phyloP scores from a whole-genome alignment of 1,140 invertebrate genomes.

The Drosophila biarmipes region DNA sequence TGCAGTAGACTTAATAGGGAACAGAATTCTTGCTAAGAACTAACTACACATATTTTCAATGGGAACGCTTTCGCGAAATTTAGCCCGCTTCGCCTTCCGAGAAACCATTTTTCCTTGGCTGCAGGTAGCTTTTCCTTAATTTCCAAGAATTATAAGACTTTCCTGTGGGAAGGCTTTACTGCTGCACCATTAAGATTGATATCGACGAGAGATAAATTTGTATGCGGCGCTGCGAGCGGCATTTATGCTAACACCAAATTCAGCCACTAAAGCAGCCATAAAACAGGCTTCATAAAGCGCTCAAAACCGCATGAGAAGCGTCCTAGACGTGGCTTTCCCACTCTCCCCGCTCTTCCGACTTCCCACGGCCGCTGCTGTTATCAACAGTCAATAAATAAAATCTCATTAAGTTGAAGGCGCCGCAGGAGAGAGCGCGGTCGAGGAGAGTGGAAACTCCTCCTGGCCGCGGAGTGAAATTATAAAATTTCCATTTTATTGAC shows the following conservation, averaged over 20 bases:
- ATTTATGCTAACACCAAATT: conserved; percentile 32
- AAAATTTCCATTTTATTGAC: conserved; percentile 83
- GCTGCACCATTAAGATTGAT: conserved; percentile 5
- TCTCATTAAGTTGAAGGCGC: conserved; percentile 74
- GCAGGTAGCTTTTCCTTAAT: not conserved
- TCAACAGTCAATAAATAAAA: conserved; percentile 78
- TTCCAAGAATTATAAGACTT: not conserved
- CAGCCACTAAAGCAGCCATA: conserved; percentile 44
- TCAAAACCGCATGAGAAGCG: conserved; percentile 37
- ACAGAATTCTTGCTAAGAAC: no score
- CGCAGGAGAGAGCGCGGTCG: conserved; percentile 40
- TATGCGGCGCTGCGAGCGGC: conserved; percentile 1
- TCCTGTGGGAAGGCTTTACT: not conserved
- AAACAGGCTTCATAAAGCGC: conserved; percentile 39
- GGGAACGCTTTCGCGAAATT: not conserved
- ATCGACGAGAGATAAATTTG: conserved; percentile 27
- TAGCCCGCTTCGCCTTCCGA: not conserved
- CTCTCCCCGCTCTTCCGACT: not conserved
- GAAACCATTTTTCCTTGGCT: not conserved
- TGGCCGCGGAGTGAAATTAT: conserved; percentile 64
- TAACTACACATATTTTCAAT: no score
- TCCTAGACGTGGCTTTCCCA: not conserved
- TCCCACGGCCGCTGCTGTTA: conserved; percentile 24
- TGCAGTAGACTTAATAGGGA: no score
- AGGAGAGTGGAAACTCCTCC: conserved; percentile 34